phyloP scores from a whole-genome alignment of 2,113 vertebrate genomes.

The Danio rerio region GRCz12tu NC_133179.1:17484001-17484500 shows the following conservation, averaged over 20 bases:
- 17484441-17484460: slow-evolving; percentile 37
- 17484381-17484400: background rate
- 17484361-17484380: slow-evolving; percentile 43
- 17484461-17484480: slow-evolving; percentile 80
- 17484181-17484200: slow-evolving; percentile 88
- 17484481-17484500: slow-evolving; percentile 40
- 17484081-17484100: slow-evolving; percentile 48
- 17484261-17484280: slow-evolving; percentile 79
- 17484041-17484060: slow-evolving; percentile 59
- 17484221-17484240: slow-evolving; percentile 82
- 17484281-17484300: slow-evolving; percentile 67
- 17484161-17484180: slow-evolving; percentile 87
- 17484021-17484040: slow-evolving; percentile 68
- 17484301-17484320: slow-evolving; percentile 51
- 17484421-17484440: slow-evolving; percentile 37
- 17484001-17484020: slow-evolving; percentile 61
- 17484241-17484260: slow-evolving; percentile 87
- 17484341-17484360: slow-evolving; percentile 48
- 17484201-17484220: slow-evolving; percentile 86
- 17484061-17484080: slow-evolving; percentile 48
- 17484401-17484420: background rate
- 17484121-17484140: slow-evolving; percentile 75
- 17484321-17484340: slow-evolving; percentile 23
- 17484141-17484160: slow-evolving; percentile 86
- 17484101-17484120: slow-evolving; percentile 68